Conservation (phyloP, 2,888 invertebrate species). For the Resseliella maxima region DNA sequence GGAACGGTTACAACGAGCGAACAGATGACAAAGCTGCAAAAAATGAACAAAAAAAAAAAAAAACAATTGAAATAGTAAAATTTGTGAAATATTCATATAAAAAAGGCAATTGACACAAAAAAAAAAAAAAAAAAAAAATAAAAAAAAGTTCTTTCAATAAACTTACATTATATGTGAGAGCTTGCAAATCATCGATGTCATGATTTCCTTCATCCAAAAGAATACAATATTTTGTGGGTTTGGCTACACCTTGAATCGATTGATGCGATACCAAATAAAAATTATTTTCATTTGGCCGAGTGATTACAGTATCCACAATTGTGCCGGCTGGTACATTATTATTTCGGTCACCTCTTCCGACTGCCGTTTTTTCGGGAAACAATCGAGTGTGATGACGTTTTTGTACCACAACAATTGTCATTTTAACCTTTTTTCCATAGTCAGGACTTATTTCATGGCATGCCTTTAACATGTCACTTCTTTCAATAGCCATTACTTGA, state of each 20-base stretch:
- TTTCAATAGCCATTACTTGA: slow-evolving; percentile 69
- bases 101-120: too few relatives aligned
- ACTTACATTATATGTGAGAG: slow-evolving; percentile 80
- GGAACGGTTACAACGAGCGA: slow-evolving; percentile 83
- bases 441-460: slow-evolving; percentile 66
- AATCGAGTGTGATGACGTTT: slow-evolving; percentile 94
- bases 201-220: slow-evolving; percentile 83
- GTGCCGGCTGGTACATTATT: slow-evolving; percentile 87
- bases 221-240: slow-evolving; percentile 87
- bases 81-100: too few relatives aligned
- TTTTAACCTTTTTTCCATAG: slow-evolving; percentile 65
- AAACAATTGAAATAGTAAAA: too few relatives aligned
- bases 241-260: slow-evolving; percentile 83
- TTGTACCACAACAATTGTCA: slow-evolving; percentile 94
- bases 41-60: background rate
- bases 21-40: slow-evolving; percentile 76
- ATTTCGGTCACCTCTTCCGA: slow-evolving; percentile 71
- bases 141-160: too few relatives aligned
- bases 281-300: slow-evolving; percentile 81
- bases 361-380: slow-evolving; percentile 64
- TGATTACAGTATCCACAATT: slow-evolving; percentile 85
- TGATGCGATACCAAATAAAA: slow-evolving; percentile 87
- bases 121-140: too few relatives aligned
- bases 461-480: slow-evolving; percentile 78
- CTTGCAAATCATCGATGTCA: slow-evolving; percentile 79